Percentiles rank a stretch among this genome's conserved stretches.
phyloP scores from a whole-genome alignment of 1,140 invertebrate genomes.

The Octopus sinensis region DNA sequence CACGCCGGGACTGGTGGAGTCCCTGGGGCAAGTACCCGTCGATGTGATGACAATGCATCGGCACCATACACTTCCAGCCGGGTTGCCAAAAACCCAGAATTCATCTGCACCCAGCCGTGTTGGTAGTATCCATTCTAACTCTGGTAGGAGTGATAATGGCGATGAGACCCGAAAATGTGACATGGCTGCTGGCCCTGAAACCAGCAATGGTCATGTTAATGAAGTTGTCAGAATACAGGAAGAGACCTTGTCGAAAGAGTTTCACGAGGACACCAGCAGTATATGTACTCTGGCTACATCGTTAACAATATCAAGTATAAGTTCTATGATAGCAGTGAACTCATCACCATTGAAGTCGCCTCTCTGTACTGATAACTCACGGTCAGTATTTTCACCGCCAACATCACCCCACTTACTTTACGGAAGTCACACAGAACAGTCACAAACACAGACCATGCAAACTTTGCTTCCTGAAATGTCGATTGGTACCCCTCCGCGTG shows the following conservation, averaged over 20 bases:
- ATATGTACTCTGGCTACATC: conserved; percentile 40
- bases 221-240: conserved; percentile 29
- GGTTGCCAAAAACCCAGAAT: conserved; percentile 52
- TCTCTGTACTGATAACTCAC: conserved; percentile 34
- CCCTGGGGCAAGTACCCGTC: conserved; percentile 77
- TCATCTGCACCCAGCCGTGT: conserved; percentile 23
- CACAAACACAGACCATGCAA: conserved; percentile 23
- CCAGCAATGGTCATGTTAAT: conserved; percentile 24
- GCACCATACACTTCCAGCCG: conserved; percentile 60
- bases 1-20: conserved; percentile 90
- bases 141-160: conserved; percentile 28
- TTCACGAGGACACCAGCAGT: conserved; percentile 25
- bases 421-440: conserved; percentile 19
- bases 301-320: conserved; percentile 43
- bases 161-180: conserved; percentile 17
- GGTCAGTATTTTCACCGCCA: conserved; percentile 45
- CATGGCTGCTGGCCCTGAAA: conserved; percentile 13
- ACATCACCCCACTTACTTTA: conserved; percentile 35
- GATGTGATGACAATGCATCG: conserved; percentile 72
- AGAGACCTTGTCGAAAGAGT: conserved; percentile 22
- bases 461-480: conserved; percentile 10
- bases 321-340: conserved; percentile 36
- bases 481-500: not conserved
- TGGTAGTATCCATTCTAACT: conserved; percentile 19
- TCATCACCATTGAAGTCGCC: conserved; percentile 45